These are phyloP conservation scores for Tricholaema leucomelas DNA, from an alignment of 2,113 vertebrate genomes.

Conservation along the genomic window DNA sequence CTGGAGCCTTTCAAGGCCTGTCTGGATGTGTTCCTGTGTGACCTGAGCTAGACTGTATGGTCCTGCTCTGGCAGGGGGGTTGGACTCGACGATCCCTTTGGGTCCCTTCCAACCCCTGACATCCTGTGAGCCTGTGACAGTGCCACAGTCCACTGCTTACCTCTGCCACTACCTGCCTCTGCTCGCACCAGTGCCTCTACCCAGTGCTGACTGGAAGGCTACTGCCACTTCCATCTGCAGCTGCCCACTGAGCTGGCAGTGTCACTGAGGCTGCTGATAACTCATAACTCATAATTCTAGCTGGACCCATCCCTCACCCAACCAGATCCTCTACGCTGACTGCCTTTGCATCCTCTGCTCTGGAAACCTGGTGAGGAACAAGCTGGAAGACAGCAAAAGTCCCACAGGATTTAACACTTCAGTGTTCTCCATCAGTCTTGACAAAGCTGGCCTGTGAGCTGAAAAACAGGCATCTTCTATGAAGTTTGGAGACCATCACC, in stretches of 20 bases:
- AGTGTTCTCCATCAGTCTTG: not conserved
- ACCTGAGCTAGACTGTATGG: no score
- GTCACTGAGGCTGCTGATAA: not conserved
- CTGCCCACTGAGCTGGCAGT: not conserved
- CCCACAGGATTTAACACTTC: not conserved
- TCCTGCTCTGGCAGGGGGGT: no score
- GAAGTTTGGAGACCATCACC: not conserved
- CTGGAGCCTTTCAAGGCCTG: no score
- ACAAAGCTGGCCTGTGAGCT: not conserved
- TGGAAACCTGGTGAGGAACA: not conserved
- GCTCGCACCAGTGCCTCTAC: not conserved
- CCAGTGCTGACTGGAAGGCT: not conserved
- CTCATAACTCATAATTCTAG: fast-evolving
- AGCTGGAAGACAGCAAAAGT: not conserved
- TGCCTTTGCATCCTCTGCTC: not conserved
- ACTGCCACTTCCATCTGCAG: not conserved
- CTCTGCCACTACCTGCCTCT: not conserved
- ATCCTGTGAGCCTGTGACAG: no score
- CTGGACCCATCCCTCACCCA: not conserved
- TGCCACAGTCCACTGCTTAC: not conserved
- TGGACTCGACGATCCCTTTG: no score
- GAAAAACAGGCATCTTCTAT: not conserved
- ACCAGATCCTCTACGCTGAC: not conserved
- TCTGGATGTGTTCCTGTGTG: no score
- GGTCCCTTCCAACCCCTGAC: no score